These are phyloP conservation scores for Diachasma alloeum DNA, from an alignment of 1,140 invertebrate species.

Conservation along the genomic window DNA sequence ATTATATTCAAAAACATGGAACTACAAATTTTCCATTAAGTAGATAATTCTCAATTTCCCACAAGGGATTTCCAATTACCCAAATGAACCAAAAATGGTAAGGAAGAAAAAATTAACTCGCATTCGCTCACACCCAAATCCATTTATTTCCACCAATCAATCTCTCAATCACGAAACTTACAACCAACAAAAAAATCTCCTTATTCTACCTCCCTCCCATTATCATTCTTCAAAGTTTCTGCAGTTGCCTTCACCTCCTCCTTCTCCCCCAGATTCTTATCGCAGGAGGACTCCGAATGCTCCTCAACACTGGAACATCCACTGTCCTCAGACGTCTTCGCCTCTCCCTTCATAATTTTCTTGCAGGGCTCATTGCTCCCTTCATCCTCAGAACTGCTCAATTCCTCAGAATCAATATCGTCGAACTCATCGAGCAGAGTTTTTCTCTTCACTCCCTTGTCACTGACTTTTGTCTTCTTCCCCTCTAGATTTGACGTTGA, in stretches of 20 bases:
- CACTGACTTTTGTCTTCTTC: conserved; percentile 41
- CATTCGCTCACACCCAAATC: no score
- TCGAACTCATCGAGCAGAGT: conserved; percentile 50
- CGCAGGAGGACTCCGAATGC: neutral
- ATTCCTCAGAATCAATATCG: conserved; percentile 54
- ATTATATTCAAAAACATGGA: no score
- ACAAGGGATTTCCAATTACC: no score
- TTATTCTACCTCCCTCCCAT: no score
- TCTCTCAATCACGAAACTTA: no score
- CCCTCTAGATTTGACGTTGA: conserved; percentile 54
- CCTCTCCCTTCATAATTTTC: neutral
- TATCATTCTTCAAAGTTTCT: neutral
- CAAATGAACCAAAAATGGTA: no score
- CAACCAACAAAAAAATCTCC: no score
- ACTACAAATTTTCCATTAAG: no score
- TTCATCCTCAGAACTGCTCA: conserved; percentile 42
- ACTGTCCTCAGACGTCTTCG: neutral
- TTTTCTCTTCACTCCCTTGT: conserved; percentile 46
- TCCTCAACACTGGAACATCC: neutral
- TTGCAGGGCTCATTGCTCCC: conserved; percentile 18
- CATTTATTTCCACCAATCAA: no score
- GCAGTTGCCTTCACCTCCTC: neutral
- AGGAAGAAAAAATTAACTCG: no score
- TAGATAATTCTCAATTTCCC: no score
- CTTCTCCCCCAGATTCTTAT: neutral